phyloP scores from a whole-genome alignment of 2,113 vertebrate species.

The Uria lomvia region DNA sequence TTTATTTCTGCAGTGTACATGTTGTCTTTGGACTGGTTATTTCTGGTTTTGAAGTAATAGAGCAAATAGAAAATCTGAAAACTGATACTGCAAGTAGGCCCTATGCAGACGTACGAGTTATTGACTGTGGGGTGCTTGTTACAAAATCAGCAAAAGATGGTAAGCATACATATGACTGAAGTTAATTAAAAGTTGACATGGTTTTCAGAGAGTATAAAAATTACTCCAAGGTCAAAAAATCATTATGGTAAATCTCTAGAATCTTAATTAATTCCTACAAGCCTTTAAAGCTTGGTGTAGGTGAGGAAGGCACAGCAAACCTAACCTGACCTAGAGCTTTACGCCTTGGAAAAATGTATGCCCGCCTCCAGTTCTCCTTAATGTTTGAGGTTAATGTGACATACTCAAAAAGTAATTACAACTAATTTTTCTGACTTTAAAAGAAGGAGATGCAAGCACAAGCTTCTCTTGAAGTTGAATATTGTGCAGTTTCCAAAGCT shows the following conservation, averaged over 20 bases:
- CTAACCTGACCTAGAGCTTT: not conserved
- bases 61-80: slow-evolving; percentile 96
- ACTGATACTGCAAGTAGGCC: slow-evolving; percentile 93
- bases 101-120: slow-evolving; percentile 93
- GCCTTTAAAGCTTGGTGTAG: accelerated
- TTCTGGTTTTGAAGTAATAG: slow-evolving; percentile 96
- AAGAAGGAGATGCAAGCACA: not conserved
- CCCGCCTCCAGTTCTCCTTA: not conserved
- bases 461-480: not conserved
- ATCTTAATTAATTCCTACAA: not conserved
- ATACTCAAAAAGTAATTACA: not conserved
- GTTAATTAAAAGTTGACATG: accelerated
- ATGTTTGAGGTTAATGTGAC: too few species aligned
- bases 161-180: slow-evolving; percentile 25
- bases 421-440: not conserved
- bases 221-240: accelerated
- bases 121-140: slow-evolving; percentile 93
- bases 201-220: not conserved
- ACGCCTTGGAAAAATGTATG: not conserved
- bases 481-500: not conserved
- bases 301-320: not conserved
- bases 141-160: slow-evolving; percentile 89
- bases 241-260: accelerated
- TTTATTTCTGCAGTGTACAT: slow-evolving; percentile 83
- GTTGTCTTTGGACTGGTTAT: slow-evolving; percentile 96